Conservation (phyloP, 2,797 vertebrate species). For the Eulemur albifrons region DNA sequence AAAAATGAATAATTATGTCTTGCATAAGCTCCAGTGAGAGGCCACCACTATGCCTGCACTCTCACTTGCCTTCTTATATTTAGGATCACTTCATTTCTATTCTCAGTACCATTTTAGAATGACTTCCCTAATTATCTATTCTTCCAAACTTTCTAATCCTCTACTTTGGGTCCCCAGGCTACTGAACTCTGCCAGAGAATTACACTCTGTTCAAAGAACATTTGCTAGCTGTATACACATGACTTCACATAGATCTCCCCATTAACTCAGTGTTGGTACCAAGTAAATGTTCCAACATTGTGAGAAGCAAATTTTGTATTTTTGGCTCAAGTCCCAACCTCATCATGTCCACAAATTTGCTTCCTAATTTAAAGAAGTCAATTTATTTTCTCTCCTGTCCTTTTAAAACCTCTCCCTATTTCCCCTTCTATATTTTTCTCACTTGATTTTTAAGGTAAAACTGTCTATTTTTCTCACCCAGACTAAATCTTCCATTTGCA, state of each 20-base stretch:
- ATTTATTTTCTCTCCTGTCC: not conserved
- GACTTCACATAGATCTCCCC: not conserved
- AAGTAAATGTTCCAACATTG: not conserved
- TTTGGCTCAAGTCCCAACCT: not conserved
- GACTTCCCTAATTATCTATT: not conserved
- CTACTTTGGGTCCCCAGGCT: not conserved
- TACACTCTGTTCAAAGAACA: not conserved
- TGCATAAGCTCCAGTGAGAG: not conserved
- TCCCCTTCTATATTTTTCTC: not conserved
- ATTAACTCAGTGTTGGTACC: not conserved
- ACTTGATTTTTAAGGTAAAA: not conserved
- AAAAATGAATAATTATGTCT: not conserved
- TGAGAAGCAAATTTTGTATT: not conserved
- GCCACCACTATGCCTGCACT: not conserved
- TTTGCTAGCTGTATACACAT: not conserved
- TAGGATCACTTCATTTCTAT: not conserved
- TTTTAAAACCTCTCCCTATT: not conserved
- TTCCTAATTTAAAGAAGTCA: not conserved
- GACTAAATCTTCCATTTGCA: not conserved
- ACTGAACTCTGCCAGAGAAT: not conserved
- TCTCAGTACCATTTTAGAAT: not conserved
- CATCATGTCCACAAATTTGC: not conserved
- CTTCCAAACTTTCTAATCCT: not conserved
- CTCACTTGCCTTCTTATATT: not conserved
- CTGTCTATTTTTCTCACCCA: not conserved